A percentile compares a stretch with the other conserved stretches of the same genome.
These are phyloP conservation scores for Aphelinus certus DNA, from an alignment of 1,140 invertebrate species.

Conservation along the genomic window DNA sequence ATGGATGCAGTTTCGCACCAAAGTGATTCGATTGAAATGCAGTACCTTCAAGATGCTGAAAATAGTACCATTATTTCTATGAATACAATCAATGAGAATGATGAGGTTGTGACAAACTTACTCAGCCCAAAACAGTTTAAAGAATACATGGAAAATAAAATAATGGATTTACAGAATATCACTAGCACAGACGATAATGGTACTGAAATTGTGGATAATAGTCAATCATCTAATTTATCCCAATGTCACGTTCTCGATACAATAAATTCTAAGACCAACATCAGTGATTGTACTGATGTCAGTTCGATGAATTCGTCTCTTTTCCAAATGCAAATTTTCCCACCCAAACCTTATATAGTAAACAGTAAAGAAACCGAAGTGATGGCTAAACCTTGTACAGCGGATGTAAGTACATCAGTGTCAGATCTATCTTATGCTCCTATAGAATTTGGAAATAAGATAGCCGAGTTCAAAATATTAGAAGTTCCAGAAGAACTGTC, in stretches of 20 bases:
- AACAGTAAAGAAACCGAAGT: slow-evolving; percentile 50
- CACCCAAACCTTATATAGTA: slow-evolving; percentile 29
- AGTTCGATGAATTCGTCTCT: neutral
- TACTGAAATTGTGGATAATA: neutral
- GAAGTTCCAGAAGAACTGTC: slow-evolving; percentile 46
- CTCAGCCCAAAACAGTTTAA: slow-evolving; percentile 46
- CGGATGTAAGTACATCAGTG: slow-evolving; percentile 52
- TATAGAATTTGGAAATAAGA: neutral
- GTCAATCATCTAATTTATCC: neutral
- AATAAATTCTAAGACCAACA: no score
- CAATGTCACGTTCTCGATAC: neutral
- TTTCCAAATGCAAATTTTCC: neutral
- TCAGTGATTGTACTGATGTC: neutral
- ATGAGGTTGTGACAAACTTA: slow-evolving; percentile 41
- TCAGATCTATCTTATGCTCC: slow-evolving; percentile 39
- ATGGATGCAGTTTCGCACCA: neutral
- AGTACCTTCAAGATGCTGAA: neutral
- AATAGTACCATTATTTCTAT: slow-evolving; percentile 45
- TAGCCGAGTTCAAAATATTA: slow-evolving; percentile 45
- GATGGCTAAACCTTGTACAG: slow-evolving; percentile 49
- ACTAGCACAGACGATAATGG: slow-evolving; percentile 23
- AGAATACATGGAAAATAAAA: slow-evolving; percentile 44
- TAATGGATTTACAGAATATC: slow-evolving; percentile 25
- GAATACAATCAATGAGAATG: slow-evolving; percentile 45
- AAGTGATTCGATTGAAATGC: neutral